Evolutionary conservation across 92 coral and sea anemone genomes (phyloP), one percentile per base, ranked within the genome.

Genomic region (Chrysogorgia sp.): DNA sequence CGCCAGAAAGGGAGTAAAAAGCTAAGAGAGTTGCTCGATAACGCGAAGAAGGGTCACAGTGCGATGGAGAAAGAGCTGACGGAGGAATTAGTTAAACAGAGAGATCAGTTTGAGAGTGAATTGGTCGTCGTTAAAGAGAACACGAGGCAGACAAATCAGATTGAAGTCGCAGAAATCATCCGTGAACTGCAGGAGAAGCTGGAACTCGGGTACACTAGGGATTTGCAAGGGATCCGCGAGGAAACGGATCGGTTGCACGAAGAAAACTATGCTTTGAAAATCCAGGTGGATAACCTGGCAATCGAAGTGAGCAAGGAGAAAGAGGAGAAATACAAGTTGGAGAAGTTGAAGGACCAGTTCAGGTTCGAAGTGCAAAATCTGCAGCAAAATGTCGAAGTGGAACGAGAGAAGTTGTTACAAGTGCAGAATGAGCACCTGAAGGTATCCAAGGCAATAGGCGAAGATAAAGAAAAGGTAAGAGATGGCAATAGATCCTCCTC

Each of bases 61-160:
- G 52, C 53, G 40, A 53, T 13, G 40, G 79, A 72, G 28, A 72
- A 55, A 40, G 82, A 81, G 12, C 60, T 87, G 15, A 90, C 52
- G 63, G 80, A 74, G 59, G 92, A 87, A 24, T 82, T 94, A 7
- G 80, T 76, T 8, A 82, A 67, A 50, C 85, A 78, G 70, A 79
- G 83, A 58, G 90, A 91, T 61, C 13, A 30, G 0, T 72, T 72
- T 22, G 65, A 58, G 1, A 14, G 33, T 14, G 64, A 72, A 40
- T 26, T 72, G 9, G 2, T 19, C 19, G 25, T 7, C 29, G 34
- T 72, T 40, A 40, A 56, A 24, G 65, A 72, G 58, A 72, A 40
- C 26, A 72, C 34, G 65, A 28, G 28, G 25, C 64, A 35, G 43
- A 34, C 65, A 17, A 41, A 32, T 32, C 79, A 72, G 12, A 28